Evolutionary conservation across 30 jellyfish, hydroid and myxozoan species (phyloP).

Genomic region (Aurelia aurita): DNA sequence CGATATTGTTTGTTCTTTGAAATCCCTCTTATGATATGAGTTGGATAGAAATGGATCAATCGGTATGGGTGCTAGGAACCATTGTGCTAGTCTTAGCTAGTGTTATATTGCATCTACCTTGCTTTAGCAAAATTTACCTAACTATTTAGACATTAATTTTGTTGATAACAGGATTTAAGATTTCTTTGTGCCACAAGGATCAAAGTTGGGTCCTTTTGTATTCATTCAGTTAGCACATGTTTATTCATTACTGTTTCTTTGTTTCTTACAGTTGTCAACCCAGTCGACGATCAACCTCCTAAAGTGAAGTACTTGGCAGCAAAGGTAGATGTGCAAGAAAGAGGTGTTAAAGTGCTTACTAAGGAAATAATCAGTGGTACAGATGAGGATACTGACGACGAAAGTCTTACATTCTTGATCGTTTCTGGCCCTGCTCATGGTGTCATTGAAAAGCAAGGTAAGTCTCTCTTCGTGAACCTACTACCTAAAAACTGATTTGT

Average conservation of each 20-base stretch:
- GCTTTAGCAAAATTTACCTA: not conserved
- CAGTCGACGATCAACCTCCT: conserved; percentile 93
- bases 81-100: no score
- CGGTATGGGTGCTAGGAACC: no score
- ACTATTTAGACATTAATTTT: not conserved
- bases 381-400: conserved; percentile 91
- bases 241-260: not conserved
- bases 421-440: conserved; percentile 80
- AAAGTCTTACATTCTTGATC: conserved; percentile 71
- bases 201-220: no score
- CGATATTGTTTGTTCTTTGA: no score
- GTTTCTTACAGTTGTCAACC: conserved; percentile 68
- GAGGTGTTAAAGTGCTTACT: conserved; percentile 68
- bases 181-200: no score
- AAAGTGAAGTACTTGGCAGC: conserved; percentile 52
- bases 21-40: no score
- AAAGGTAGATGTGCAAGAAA: conserved; percentile 71
- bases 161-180: no score
- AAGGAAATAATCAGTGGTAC: conserved; percentile 83
- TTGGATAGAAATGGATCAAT: no score
- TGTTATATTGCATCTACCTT: not conserved
- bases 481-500: not conserved
- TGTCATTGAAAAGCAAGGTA: conserved; percentile 79
- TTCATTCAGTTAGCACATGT: no score
- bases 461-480: not conserved